phyloP scores from a whole-genome alignment of 2,797 vertebrate genomes.

The Tragelaphus eurycerus region DNA sequence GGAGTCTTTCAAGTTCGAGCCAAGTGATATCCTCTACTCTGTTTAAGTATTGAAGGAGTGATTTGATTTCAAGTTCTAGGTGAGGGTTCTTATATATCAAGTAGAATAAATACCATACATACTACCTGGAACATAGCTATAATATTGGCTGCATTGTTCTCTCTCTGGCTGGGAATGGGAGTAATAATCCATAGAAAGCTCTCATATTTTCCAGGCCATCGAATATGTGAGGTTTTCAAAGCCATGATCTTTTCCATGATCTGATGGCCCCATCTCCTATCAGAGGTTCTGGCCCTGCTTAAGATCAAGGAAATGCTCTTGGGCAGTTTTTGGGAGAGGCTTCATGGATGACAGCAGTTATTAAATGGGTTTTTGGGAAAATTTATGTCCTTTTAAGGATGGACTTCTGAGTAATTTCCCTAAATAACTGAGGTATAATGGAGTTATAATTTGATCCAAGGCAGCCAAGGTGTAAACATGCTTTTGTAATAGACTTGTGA shows the following conservation, averaged over 20 bases:
- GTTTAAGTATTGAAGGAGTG: not conserved
- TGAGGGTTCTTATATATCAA: not conserved
- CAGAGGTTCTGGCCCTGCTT: not conserved
- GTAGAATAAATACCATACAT: not conserved
- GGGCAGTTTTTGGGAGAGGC: not conserved
- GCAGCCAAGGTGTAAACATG: not conserved
- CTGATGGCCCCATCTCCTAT: not conserved
- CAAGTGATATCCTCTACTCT: not conserved
- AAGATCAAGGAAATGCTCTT: not conserved
- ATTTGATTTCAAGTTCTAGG: not conserved
- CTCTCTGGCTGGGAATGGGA: not conserved
- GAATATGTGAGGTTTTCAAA: not conserved
- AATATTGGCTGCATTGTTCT: not conserved
- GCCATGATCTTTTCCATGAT: not conserved
- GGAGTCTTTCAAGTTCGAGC: not conserved
- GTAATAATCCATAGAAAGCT: not conserved
- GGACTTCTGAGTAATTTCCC: not conserved
- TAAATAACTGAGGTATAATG: not conserved
- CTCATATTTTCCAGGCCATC: not conserved
- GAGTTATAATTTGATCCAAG: not conserved
- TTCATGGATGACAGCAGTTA: not conserved
- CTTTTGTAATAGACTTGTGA: not conserved
- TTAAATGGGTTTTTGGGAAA: not conserved
- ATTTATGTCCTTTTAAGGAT: not conserved
- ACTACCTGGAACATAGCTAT: not conserved